These are phyloP conservation scores for Lichenostomus cassidix DNA, from an alignment of 2,113 vertebrate genomes.

Conservation along the genomic window DNA sequence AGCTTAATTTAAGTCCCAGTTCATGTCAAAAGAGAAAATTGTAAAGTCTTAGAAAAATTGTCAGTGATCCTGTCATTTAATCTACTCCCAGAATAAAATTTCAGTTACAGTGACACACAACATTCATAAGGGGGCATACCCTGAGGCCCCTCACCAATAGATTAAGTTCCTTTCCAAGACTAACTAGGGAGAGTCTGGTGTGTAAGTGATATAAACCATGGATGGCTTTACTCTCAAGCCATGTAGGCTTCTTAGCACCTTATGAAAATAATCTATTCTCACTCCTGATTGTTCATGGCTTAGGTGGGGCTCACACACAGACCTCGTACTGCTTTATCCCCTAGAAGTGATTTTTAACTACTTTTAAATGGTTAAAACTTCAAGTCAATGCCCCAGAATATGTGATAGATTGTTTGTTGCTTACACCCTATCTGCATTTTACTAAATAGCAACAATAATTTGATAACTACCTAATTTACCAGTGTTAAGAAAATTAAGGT, in stretches of 20 bases:
- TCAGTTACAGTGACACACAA: not conserved
- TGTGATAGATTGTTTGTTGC: not conserved
- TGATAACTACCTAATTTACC: not conserved
- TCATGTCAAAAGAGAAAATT: slow-evolving; percentile 25
- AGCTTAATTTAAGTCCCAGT: slow-evolving; percentile 4
- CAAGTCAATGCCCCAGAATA: not conserved
- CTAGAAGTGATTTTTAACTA: not conserved
- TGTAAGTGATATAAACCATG: not conserved
- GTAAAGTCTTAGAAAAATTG: slow-evolving; percentile 6
- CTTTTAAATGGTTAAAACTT: not conserved
- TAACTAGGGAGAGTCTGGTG: not conserved
- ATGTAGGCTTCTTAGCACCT: not conserved
- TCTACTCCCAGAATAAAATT: not conserved
- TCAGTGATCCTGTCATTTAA: not conserved
- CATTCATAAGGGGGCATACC: not conserved
- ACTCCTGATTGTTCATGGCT: not conserved
- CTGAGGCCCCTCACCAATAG: not conserved
- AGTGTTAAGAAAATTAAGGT: not conserved
- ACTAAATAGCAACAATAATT: not conserved
- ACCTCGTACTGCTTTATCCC: not conserved
- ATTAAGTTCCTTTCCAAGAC: not conserved
- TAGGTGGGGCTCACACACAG: not conserved
- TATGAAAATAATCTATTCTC: not conserved
- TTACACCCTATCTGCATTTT: not conserved
- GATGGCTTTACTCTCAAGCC: not conserved